Evolutionary conservation across 1,140 invertebrate species (phyloP), one percentile per base, ranked within the genome.

Genomic region (Pseudomyrmex sp.): DNA sequence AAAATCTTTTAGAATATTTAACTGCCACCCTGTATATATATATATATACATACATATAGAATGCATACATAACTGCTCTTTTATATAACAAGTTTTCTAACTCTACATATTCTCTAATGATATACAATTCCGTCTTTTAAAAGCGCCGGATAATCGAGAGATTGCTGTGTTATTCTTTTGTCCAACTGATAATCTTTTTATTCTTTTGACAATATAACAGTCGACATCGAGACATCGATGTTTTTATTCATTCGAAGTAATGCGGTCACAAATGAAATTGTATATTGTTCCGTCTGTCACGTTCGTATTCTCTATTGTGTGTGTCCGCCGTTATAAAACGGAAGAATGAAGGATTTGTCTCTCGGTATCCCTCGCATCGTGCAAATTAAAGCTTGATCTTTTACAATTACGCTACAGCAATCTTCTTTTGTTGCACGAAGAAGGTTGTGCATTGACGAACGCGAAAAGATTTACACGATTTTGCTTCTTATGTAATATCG

Each of bases 241-340:
- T 35, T 20, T 62, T 65, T 65, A 65, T 75, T 77, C 46, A 56
- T n/a, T 62, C 59, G 23, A 52, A 23, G 59, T 79, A 79, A 70
- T 69, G 66, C 54, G 18, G 48, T 77, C 26, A 9, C 26, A 35
- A 61, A 79, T 79, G 74, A 83, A 77, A 76, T 79, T 68, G 26
- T 59, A 35, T 46, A 66, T 54, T 63, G 52, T 76, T 35, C 61
- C 9, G 52, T 58, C 50, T 56, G 50, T 50, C 35, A 35, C 35
- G 18, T 62, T 26, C 18, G 20, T 68, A 59, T 4, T 76, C 15
- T 20, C 61, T 61, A 46, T 76, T 56, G 18, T 18, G 18, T 18
- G 18, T 18, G 20, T 65, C 44, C 12, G 15, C 44, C 58, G 48
- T 44, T 48, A 23, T n/a, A 18, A 23, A 63, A 58, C 20, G n/a